A percentile compares a stretch with the other conserved stretches of the same genome.
phyloP scores from a whole-genome alignment of 2,113 vertebrate species.

The Myodes glareolus region DNA sequence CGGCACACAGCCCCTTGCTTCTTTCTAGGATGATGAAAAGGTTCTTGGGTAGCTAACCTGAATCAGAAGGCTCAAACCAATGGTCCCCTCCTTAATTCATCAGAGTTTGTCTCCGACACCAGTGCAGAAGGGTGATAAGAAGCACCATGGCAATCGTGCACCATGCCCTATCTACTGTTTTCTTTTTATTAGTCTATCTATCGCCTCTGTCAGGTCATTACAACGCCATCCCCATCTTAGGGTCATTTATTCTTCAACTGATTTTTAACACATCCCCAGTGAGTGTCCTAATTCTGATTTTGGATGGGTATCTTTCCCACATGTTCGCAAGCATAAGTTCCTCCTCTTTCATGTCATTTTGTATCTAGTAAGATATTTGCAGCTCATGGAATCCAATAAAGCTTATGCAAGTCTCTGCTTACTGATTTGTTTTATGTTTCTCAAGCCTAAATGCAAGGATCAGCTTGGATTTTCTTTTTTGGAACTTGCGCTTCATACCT shows the following conservation, averaged over 20 bases:
- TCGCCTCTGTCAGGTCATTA: neutral
- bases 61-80: neutral
- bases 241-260: constrained; percentile 8
- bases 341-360: neutral
- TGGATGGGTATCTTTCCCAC: neutral
- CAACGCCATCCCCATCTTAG: neutral
- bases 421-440: neutral
- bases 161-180: neutral
- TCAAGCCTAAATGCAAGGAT: neutral
- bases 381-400: constrained; percentile 7
- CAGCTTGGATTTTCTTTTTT: neutral
- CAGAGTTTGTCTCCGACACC: neutral
- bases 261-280: constrained; percentile 8
- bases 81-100: neutral
- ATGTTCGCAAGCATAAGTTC: neutral
- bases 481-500: neutral
- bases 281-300: constrained; percentile 11
- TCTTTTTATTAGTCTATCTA: neutral
- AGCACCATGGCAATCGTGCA: neutral
- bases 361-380: neutral
- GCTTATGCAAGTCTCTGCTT: neutral
- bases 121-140: neutral
- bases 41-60: neutral
- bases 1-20: neutral
- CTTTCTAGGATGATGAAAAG: neutral